Evolutionary conservation across 2,797 vertebrate species (phyloP), one percentile per base, ranked within the genome.

Genomic region (Sebastes elongatus): DNA sequence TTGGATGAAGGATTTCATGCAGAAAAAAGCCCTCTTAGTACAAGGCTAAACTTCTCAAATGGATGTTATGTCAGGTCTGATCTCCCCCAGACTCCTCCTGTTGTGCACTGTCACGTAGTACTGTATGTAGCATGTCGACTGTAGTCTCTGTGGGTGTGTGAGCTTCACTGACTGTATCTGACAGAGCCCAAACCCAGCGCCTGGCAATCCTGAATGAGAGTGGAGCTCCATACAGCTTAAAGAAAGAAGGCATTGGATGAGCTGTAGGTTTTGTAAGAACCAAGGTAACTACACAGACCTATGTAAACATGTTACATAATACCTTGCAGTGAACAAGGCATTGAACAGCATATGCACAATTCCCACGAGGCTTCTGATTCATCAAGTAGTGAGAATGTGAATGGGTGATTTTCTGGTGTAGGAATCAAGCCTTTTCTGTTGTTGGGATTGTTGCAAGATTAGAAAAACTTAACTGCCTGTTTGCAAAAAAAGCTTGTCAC

Each of bases 241-340:
- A 32, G 84, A 74, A 79, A 78, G 62, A 75, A 75, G 65, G 61
- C 68, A 86, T 23, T 67, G 66, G 79, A 81, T 75, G 78, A 87
- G 75, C 69, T 74, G 64, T 76, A 70, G 28, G 33, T 84, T 86
- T 85, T 85, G 76, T 74, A 66, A 74, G 59, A 83, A 80, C 80
- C 32, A 61, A 84, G 75, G 83, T 42, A 57, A 82, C 78, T 78
- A 63, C 64, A 81, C 27, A 73, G 35, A 91, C 81, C 72, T 46
- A 66, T 91, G 72, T 85, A 85, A 92, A 89, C 70, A 83, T 85
- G 67, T 92, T 94, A 87, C 86, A 89, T 92, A 93, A 94, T 75
- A 60, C 16, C 28, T 78, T 79, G 55, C 69, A 42, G 30, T 71
- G 61, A 73, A 78, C 9, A 78, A 67, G 71, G 55, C 38, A 33